Percentiles rank a stretch among this genome's conserved stretches.
Evolutionary conservation across 2,113 vertebrate species (phyloP).

Genomic region (Dryoscopus gambensis): DNA sequence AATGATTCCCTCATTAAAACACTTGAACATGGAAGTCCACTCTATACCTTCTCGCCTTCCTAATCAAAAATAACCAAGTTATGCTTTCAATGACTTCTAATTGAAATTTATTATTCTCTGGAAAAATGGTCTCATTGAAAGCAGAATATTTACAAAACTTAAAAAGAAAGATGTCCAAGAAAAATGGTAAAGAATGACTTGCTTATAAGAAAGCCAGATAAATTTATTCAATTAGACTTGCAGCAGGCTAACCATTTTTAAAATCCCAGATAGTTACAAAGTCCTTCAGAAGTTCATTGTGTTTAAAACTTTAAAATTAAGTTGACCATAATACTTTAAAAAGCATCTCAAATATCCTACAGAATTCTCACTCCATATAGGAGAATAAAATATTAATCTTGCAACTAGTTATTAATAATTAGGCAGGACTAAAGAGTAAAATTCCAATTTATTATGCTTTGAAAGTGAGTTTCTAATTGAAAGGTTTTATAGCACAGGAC

Average conservation of each 20-base stretch:
- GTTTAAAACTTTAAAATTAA: background rate
- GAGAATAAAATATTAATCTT: background rate
- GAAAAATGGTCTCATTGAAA: background rate
- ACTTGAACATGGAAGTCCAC: background rate
- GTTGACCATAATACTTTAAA: background rate
- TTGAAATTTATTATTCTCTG: background rate
- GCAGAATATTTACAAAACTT: background rate
- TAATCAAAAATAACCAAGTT: background rate
- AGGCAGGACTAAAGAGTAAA: background rate
- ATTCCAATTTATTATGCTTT: background rate
- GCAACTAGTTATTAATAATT: background rate
- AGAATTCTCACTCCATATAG: background rate
- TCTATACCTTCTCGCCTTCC: background rate
- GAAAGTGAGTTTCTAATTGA: background rate
- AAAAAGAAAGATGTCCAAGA: background rate
- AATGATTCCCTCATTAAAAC: background rate
- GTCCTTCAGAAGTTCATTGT: background rate
- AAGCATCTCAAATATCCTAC: background rate
- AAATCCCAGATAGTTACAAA: background rate
- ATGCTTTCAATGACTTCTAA: background rate
- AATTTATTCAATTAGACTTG: background rate
- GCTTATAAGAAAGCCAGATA: background rate
- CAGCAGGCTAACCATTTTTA: background rate
- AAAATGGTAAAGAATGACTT: background rate
- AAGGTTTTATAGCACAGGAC: background rate